phyloP scores from a whole-genome alignment of 1,140 invertebrate species.

The Caenorhabditis briggsae region DNA sequence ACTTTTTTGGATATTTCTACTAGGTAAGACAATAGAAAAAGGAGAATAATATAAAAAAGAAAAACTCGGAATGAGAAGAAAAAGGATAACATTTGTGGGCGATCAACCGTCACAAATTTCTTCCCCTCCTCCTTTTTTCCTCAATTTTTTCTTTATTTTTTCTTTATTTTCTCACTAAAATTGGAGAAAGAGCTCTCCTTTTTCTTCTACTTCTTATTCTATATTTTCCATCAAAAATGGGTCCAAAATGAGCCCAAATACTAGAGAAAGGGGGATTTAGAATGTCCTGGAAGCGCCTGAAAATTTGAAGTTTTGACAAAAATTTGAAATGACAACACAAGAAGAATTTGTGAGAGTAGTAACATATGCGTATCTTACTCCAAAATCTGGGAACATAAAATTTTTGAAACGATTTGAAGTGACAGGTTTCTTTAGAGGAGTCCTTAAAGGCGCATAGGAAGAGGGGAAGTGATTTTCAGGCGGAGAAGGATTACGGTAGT shows the following conservation, averaged over 20 bases:
- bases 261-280: background rate
- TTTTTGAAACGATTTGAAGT: background rate
- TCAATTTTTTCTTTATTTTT: background rate
- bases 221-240: too few relatives aligned
- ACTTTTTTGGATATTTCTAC: too few relatives aligned
- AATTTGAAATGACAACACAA: constrained; percentile 30
- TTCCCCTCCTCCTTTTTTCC: background rate
- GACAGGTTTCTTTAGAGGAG: background rate
- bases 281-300: too few relatives aligned
- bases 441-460: too few relatives aligned
- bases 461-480: too few relatives aligned
- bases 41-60: background rate
- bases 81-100: constrained; percentile 24
- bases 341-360: too few relatives aligned
- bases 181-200: background rate
- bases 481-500: background rate
- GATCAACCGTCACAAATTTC: constrained; percentile 38
- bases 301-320: background rate
- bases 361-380: too few relatives aligned
- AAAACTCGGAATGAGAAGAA: background rate
- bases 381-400: background rate
- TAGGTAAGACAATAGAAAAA: background rate
- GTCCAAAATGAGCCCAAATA: background rate
- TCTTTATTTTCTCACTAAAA: too few relatives aligned
- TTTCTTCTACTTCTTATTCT: background rate